Conservation (phyloP, 1,140 invertebrate species). For the Cecropterus lyciades region DNA sequence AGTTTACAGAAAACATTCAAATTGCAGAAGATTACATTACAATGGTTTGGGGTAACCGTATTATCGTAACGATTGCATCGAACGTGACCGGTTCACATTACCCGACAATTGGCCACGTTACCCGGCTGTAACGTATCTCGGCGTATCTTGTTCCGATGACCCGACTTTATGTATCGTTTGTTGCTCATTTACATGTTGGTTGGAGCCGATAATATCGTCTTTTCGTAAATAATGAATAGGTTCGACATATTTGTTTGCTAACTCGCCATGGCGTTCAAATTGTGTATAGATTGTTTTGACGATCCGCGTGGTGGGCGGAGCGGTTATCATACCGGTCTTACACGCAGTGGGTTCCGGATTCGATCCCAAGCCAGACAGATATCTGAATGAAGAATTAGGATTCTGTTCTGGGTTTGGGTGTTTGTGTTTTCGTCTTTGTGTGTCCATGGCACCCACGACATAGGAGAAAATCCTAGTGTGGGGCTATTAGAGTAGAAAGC, state of each 20-base stretch:
- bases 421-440: too few relatives aligned
- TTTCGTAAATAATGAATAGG: not conserved
- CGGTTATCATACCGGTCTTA: too few relatives aligned
- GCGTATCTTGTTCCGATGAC: not conserved
- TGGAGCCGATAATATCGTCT: slow-evolving; percentile 9
- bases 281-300: too few relatives aligned
- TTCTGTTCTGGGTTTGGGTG: too few relatives aligned
- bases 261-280: not conserved
- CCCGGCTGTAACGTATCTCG: slow-evolving; percentile 25
- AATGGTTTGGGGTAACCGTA: slow-evolving; percentile 27
- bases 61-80: slow-evolving; percentile 41
- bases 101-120: slow-evolving; percentile 25
- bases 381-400: too few relatives aligned
- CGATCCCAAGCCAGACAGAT: too few relatives aligned
- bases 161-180: not conserved
- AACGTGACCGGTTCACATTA: slow-evolving; percentile 41
- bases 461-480: too few relatives aligned
- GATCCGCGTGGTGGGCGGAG: too few relatives aligned
- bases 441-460: too few relatives aligned
- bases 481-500: too few relatives aligned
- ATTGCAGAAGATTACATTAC: slow-evolving; percentile 27
- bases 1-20: slow-evolving; percentile 15
- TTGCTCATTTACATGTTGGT: slow-evolving; percentile 16
- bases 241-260: not conserved
- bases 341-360: too few relatives aligned